Evolutionary conservation across 1,140 invertebrate species (phyloP).

Genomic region (Rhagoletis zephyria): DNA sequence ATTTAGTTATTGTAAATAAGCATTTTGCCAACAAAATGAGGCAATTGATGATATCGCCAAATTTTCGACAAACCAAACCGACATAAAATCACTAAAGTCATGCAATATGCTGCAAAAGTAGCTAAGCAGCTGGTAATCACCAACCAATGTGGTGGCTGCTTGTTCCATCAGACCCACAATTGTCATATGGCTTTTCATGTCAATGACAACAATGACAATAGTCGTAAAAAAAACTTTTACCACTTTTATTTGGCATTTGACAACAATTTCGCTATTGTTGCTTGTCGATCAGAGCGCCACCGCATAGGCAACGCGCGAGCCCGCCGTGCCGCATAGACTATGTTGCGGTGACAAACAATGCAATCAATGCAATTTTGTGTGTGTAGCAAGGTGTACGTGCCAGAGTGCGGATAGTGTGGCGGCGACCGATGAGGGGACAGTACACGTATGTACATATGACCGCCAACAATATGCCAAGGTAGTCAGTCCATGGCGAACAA

Average conservation of each 20-base stretch:
- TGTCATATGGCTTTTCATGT: slow-evolving; percentile 39
- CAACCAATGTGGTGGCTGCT: not conserved
- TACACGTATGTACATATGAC: not conserved
- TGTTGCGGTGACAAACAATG: not conserved
- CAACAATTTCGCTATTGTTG: slow-evolving; percentile 56
- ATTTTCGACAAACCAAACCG: not conserved
- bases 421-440: not conserved
- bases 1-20: slow-evolving; percentile 10
- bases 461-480: slow-evolving; percentile 3
- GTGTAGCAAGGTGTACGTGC: slow-evolving; percentile 53
- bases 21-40: not conserved
- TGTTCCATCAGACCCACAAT: slow-evolving; percentile 3
- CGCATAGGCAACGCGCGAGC: not conserved
- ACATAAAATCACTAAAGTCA: not conserved
- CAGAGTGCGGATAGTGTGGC: not conserved
- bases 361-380: slow-evolving; percentile 10
- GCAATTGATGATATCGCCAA: not conserved
- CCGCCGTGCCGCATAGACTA: not conserved
- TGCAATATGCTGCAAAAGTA: not conserved
- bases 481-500: not conserved
- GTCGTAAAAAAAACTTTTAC: slow-evolving; percentile 52
- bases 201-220: slow-evolving; percentile 49
- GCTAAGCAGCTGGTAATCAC: not conserved
- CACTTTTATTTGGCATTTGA: slow-evolving; percentile 54
- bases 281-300: slow-evolving; percentile 57